A percentile compares a stretch with the other conserved stretches of the same genome.
These are phyloP conservation scores for Maniola jurtina DNA, from an alignment of 1,140 invertebrate species.

Conservation along the genomic window DNA sequence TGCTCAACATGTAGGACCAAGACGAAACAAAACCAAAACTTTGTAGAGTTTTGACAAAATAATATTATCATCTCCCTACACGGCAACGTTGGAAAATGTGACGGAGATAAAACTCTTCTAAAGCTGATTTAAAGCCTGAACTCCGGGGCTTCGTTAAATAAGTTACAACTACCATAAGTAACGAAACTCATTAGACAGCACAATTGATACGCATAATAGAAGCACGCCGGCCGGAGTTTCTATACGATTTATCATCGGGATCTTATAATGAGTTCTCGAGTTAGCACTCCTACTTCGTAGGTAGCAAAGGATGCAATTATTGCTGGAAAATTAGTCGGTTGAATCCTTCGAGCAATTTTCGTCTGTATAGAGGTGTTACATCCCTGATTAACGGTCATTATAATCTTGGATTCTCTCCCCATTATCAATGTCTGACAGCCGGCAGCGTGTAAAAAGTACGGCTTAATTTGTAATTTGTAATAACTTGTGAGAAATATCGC, in stretches of 20 bases:
- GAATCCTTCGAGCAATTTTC: slow-evolving; percentile 23
- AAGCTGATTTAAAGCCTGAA: background rate
- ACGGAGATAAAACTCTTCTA: background rate
- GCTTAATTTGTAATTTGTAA: slow-evolving; percentile 18
- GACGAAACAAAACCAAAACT: no score
- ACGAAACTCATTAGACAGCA: slow-evolving; percentile 26
- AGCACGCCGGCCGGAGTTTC: slow-evolving; percentile 14
- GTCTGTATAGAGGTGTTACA: slow-evolving; percentile 15
- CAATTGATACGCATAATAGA: slow-evolving; percentile 27
- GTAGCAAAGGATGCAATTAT: slow-evolving; percentile 34
- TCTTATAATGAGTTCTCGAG: slow-evolving; percentile 32
- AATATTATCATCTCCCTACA: no score
- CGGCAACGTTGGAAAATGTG: no score
- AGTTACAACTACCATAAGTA: slow-evolving; percentile 27
- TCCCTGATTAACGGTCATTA: slow-evolving; percentile 19
- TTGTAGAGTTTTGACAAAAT: no score
- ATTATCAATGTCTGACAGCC: slow-evolving; percentile 18
- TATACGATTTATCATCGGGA: slow-evolving; percentile 29
- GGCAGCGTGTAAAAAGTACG: slow-evolving; percentile 14
- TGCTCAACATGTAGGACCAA: no score
- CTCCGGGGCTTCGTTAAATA: slow-evolving; percentile 16
- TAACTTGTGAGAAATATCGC: slow-evolving; percentile 10
- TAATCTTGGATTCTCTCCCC: slow-evolving; percentile 9
- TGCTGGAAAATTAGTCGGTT: slow-evolving; percentile 24
- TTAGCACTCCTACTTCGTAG: slow-evolving; percentile 30